A percentile compares a stretch with the other conserved stretches of the same genome.
These are phyloP conservation scores for Petromus typicus DNA, from an alignment of 2,113 vertebrate genomes.

Conservation along the genomic window DNA sequence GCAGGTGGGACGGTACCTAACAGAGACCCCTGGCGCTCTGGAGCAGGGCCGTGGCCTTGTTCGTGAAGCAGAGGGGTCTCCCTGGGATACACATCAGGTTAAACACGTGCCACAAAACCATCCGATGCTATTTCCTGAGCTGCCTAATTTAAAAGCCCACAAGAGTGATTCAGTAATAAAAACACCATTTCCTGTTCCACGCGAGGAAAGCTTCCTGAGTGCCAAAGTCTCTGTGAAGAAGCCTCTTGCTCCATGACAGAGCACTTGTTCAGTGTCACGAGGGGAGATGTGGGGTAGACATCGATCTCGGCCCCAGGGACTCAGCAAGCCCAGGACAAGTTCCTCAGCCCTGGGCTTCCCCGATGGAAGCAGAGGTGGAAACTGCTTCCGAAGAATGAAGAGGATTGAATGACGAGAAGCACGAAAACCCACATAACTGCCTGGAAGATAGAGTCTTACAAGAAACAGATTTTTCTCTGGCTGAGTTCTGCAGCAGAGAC, in stretches of 20 bases:
- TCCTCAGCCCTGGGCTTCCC: background rate
- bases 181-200: constrained; percentile 40
- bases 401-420: background rate
- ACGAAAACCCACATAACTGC: background rate
- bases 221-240: background rate
- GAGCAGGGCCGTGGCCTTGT: background rate
- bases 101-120: constrained; percentile 30
- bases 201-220: background rate
- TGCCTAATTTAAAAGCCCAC: constrained; percentile 34
- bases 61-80: background rate
- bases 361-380: background rate
- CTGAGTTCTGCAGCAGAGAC: background rate
- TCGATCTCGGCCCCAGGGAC: background rate
- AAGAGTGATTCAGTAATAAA: constrained; percentile 60
- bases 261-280: background rate
- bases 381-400: background rate
- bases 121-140: constrained; percentile 58
- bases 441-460: background rate
- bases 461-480: constrained; percentile 16
- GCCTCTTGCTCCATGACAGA: background rate
- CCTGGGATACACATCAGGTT: background rate
- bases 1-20: no score
- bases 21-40: background rate
- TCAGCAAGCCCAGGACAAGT: background rate
- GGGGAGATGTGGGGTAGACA: background rate